Percentiles rank a stretch among this genome's conserved stretches.
Evolutionary conservation across 1,140 invertebrate species (phyloP).

Genomic region (Bicyclus anynana): DNA sequence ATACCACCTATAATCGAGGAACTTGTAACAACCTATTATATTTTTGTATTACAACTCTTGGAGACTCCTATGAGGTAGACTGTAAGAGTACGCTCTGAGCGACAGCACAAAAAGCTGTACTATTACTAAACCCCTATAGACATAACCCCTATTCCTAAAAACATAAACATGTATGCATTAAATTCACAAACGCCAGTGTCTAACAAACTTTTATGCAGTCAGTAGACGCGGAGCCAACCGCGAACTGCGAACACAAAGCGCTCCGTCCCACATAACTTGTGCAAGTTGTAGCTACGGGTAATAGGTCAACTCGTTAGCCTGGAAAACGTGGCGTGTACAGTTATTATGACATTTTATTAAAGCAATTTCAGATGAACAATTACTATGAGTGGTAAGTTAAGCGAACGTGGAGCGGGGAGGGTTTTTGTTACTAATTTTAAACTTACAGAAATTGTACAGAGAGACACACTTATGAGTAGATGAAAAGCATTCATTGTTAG

Average conservation of each 20-base stretch:
- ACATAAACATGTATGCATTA: too few relatives aligned
- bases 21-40: too few relatives aligned
- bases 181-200: not conserved
- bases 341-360: slow-evolving; percentile 11
- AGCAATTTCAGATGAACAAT: slow-evolving; percentile 8
- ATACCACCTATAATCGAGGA: too few relatives aligned
- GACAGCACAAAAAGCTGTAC: too few relatives aligned
- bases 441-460: not conserved
- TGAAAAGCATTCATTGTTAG: too few relatives aligned
- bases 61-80: too few relatives aligned
- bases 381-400: not conserved
- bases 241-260: slow-evolving; percentile 10
- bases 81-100: too few relatives aligned
- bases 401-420: too few relatives aligned
- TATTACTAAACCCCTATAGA: too few relatives aligned
- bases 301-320: slow-evolving; percentile 18
- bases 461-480: too few relatives aligned
- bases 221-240: not conserved
- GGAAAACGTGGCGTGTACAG: slow-evolving; percentile 6
- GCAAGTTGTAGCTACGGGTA: slow-evolving; percentile 7
- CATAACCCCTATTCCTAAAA: too few relatives aligned
- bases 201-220: not conserved
- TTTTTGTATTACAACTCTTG: too few relatives aligned
- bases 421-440: not conserved
- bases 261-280: slow-evolving; percentile 10